Evolutionary conservation across 2,888 invertebrate genomes (phyloP).

Genomic region (Leucophenga maculata): DNA sequence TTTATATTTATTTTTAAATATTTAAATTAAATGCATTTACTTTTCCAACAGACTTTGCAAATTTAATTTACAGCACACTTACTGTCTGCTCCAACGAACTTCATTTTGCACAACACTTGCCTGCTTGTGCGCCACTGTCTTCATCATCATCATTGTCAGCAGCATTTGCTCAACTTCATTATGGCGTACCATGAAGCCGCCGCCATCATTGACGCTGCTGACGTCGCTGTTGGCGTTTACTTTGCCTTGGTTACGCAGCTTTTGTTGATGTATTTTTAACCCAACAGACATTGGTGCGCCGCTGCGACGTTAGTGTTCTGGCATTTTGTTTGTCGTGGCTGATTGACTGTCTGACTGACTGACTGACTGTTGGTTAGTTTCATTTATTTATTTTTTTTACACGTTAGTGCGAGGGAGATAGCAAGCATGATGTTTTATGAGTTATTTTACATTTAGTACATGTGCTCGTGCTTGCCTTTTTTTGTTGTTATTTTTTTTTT

Average conservation of each 20-base stretch:
- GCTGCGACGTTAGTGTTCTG: no score
- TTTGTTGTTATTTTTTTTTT: neutral
- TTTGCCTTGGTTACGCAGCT: conserved; percentile 28
- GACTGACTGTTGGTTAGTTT: neutral
- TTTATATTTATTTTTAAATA: no score
- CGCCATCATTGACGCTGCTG: conserved; percentile 48
- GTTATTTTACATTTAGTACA: no score
- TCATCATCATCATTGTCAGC: conserved; percentile 14
- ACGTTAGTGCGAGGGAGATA: no score
- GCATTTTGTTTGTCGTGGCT: conserved; percentile 8
- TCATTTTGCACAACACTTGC: conserved; percentile 6
- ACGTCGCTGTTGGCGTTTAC: conserved; percentile 50
- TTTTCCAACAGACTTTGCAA: no score
- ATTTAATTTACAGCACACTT: no score
- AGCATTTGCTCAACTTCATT: conserved; percentile 24
- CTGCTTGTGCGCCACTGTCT: conserved; percentile 29
- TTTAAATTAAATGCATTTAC: no score
- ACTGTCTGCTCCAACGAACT: neutral
- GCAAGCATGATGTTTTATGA: no score
- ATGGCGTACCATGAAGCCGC: conserved; percentile 48
- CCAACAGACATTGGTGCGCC: no score
- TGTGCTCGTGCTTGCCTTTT: no score
- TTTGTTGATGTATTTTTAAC: neutral
- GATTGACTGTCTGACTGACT: no score
- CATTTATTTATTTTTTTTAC: no score